These are phyloP conservation scores for Chiloscyllium punctatum DNA, from an alignment of 2,797 vertebrate species.

Conservation along the genomic window DNA sequence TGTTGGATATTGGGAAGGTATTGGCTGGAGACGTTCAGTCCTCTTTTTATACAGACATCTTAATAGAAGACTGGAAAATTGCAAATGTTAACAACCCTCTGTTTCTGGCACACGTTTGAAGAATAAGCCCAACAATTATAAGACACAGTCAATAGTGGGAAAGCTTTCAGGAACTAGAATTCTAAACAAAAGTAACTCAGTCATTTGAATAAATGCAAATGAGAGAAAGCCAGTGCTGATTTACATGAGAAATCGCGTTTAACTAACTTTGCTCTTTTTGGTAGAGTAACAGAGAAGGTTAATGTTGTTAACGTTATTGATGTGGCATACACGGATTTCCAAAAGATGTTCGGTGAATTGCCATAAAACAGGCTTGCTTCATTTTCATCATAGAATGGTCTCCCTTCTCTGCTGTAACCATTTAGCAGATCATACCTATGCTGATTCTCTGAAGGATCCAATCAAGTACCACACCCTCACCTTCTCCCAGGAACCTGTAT, in stretches of 20 bases:
- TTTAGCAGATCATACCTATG: background rate
- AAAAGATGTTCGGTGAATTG: background rate
- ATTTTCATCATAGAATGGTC: too few species aligned
- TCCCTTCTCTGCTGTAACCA: too few species aligned
- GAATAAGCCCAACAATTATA: background rate
- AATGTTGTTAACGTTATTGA: background rate
- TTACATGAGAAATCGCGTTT: background rate
- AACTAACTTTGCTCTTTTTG: background rate
- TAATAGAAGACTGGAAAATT: background rate
- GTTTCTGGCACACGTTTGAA: background rate
- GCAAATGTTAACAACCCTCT: background rate
- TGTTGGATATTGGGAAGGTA: background rate
- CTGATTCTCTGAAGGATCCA: background rate
- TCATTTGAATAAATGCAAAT: background rate
- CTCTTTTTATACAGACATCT: background rate
- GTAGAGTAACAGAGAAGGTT: background rate
- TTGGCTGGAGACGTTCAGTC: background rate
- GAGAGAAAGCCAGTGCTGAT: background rate
- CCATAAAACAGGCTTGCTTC: background rate
- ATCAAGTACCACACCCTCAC: background rate
- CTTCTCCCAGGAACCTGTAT: background rate
- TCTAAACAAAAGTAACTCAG: background rate
- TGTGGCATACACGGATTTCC: background rate
- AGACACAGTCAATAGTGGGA: background rate
- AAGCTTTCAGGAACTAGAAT: background rate